Conservation (phyloP, 2,113 vertebrate genomes). For the Brevimyrus niger region DNA sequence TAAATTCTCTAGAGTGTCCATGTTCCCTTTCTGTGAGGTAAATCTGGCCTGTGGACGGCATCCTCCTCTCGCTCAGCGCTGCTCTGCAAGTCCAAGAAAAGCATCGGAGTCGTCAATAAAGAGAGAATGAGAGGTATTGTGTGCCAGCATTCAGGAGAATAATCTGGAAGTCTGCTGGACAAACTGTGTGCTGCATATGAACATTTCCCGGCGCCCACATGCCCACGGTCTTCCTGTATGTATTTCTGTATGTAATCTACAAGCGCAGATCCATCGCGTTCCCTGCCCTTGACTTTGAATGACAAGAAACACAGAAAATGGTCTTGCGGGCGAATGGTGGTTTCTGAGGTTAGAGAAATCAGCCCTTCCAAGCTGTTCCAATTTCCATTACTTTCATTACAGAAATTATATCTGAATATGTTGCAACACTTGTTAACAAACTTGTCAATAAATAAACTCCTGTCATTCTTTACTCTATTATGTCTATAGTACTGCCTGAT, state of each 20-base stretch:
- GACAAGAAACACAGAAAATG: neutral
- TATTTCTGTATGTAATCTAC: neutral
- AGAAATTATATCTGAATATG: neutral
- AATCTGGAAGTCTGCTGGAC: neutral
- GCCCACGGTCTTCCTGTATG: neutral
- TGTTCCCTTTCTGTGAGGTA: constrained; percentile 43
- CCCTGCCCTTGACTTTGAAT: neutral
- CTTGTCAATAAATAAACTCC: neutral
- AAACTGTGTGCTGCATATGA: neutral
- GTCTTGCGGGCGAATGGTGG: neutral
- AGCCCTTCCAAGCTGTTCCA: neutral
- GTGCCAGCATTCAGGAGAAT: neutral
- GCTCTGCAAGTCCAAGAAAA: constrained; percentile 27
- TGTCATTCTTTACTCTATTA: neutral
- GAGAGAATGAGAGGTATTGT: neutral
- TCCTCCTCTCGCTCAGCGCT: constrained; percentile 5
- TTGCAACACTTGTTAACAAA: neutral
- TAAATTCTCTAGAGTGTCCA: constrained; percentile 56
- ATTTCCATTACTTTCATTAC: neutral
- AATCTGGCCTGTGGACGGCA: neutral
- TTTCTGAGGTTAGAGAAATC: neutral
- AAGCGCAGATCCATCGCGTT: neutral
- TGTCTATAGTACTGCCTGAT: neutral
- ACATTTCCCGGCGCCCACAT: neutral
- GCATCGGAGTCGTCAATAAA: neutral